Evolutionary conservation across 2,797 vertebrate species (phyloP), one percentile per base, ranked within the genome.

Genomic region (Poliocrania exsul): DNA sequence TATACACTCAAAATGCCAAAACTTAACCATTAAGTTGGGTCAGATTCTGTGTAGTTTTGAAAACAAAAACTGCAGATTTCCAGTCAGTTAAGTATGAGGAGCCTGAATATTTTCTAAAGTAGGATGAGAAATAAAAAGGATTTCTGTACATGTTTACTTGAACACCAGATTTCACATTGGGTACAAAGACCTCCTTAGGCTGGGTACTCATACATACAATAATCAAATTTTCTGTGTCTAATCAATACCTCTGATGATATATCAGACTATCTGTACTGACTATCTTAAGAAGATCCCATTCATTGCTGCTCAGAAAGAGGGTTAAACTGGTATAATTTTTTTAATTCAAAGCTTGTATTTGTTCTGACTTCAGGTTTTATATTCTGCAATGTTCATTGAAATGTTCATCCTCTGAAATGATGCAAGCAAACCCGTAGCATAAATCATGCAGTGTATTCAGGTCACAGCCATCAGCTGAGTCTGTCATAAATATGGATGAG

Each of bases 141-240:
- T 50, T 83, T 88, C 42, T 81, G 9, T 50, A 28, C 0, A 0
- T 35, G 31, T 13, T 61, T 66, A 54, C 24, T 67, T 61, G 42
- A 29, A 11, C 51, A 26, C 10, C 33, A 25, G 16, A 35, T 57
- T 74, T 70, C 51, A 25, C 9, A 9, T 50, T 42, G 60, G 37
- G 37, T 74, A n/a, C 29, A 57, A 49, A 28, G 9, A 19, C 53
- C 24, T 88, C 16, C 0, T 3, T 56, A 57, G 33, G 12, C 0
- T 69, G 50, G 50, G 12, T 46, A 17, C 29, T n/a, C 2, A 0
- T 33, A 58, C 11, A 2, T 28, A 26, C 1, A 54, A 31, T 33
- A 69, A 54, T 51, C 8, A 65, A 8, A 5, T 51, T 78, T 77
- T 66, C 49, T 80, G 3, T 66, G 51, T 31, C 65, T 74, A 29